Base-by-base conservation (phyloP, 2,797 vertebrate genomes). In the Pangasius sanitwongsei region DNA sequence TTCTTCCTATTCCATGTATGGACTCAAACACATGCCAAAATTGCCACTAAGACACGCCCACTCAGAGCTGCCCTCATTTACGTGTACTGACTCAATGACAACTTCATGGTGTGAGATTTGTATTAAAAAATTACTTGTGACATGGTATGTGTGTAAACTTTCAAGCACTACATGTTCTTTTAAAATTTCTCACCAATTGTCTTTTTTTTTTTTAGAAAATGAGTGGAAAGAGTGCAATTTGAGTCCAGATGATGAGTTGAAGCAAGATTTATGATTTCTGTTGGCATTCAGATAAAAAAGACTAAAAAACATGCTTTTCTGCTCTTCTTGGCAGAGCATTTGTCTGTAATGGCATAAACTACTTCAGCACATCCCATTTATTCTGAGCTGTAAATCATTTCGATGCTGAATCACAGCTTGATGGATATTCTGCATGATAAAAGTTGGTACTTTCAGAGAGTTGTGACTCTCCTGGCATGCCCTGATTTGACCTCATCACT, bases 291-390 rank as follows among this genome's bases (percentile, higher is more conserved):
- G 50, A 34, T 48, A 20, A 77, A 31, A 59, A 85, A 69, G 53
- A 41, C 15, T 25, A 53, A 74, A 87, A 59, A 59, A 65, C 44
- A 78, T 83, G 77, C 77, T 80, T 80, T 81, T 41, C 61, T 37
- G 44, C 4, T 67, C 72, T 63, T 80, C 11, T 9, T 78, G 83
- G 87, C 59, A 75, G 55, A 28, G 25, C 34, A 50, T 88, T 78
- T 80, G 75, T 72, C 28, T 82, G 15, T 72, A 72, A 70, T 86
- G 63, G 34, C 44, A 70, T 86, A 57, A 86, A 25, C 77, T 59
- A 72, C 65, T 81, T 50, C 44, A 77, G 41, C 55, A 88, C 31
- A 67, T 65, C 23, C 65, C 77, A 53, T 89, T 89, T 83, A 74
- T 78, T 72, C 74, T 31, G 6, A 18, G 13, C 67, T 86, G 59